phyloP scores from a whole-genome alignment of 2,888 invertebrate species.

The Portevinia maculata region DNA sequence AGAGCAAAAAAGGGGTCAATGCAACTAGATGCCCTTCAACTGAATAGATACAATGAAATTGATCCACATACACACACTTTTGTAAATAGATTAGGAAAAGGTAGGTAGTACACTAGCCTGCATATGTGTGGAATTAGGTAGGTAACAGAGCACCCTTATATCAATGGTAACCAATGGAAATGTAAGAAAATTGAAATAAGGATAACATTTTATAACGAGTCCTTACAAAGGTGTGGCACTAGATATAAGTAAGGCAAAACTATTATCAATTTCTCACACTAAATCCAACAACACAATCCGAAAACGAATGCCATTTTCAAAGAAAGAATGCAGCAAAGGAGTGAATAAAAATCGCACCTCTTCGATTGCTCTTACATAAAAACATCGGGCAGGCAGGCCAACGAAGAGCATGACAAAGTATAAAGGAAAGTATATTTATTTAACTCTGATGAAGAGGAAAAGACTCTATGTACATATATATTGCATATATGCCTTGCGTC shows the following conservation, averaged over 20 bases:
- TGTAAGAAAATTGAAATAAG: conserved; percentile 22
- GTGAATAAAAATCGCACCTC: conserved; percentile 49
- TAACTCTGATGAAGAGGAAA: conserved; percentile 56
- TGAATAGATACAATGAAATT: conserved; percentile 70
- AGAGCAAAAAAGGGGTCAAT: conserved; percentile 76
- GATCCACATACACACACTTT: conserved; percentile 49
- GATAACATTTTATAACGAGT: conserved; percentile 53
- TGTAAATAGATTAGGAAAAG: background rate
- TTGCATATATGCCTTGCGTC: background rate
- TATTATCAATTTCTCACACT: conserved; percentile 30
- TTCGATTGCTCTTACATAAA: conserved; percentile 52
- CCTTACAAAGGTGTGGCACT: conserved; percentile 11
- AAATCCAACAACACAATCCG: conserved; percentile 29
- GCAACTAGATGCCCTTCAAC: conserved; percentile 77
- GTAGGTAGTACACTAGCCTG: too few relatives aligned
- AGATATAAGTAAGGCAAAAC: conserved; percentile 44
- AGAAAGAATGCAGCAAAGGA: conserved; percentile 48
- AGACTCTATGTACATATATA: conserved; percentile 23
- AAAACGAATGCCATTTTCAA: conserved; percentile 57
- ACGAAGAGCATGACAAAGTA: conserved; percentile 56
- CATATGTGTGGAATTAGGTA: conserved; percentile 20
- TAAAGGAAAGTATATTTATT: conserved; percentile 59
- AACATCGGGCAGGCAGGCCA: conserved; percentile 14
- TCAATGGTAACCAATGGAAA: conserved; percentile 49
- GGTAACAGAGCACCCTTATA: conserved; percentile 49